These are phyloP conservation scores for Zeus faber DNA, from an alignment of 2,113 vertebrate genomes.

Conservation along the genomic window DNA sequence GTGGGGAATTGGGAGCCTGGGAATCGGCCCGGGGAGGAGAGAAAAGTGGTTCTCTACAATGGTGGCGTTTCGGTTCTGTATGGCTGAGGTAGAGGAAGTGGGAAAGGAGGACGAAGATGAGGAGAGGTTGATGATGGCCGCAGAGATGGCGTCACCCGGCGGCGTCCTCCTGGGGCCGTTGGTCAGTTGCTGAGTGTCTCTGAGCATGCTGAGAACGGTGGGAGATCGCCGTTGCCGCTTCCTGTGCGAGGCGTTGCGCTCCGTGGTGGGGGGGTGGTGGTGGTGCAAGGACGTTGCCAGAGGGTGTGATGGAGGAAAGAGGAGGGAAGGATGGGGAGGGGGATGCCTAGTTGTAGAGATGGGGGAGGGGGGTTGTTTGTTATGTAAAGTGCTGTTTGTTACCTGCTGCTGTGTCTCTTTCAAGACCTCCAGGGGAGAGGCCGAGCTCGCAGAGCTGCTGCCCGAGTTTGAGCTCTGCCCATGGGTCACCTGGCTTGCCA, in stretches of 20 bases:
- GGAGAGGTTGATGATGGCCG: constrained; percentile 64
- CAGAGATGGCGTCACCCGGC: constrained; percentile 41
- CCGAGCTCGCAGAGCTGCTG: constrained; percentile 30
- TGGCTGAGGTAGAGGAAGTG: constrained; percentile 68
- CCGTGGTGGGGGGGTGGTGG: constrained; percentile 51
- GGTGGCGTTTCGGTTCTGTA: constrained; percentile 48
- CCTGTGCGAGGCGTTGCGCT: constrained; percentile 56
- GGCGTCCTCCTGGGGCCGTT: constrained; percentile 48
- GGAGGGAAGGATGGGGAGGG: constrained; percentile 56
- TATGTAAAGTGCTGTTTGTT: constrained; percentile 89
- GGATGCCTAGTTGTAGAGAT: constrained; percentile 53
- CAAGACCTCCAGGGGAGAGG: constrained; percentile 50
- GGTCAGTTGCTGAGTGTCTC: constrained; percentile 52
- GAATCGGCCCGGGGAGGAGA: constrained; percentile 35
- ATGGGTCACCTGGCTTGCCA: constrained; percentile 75
- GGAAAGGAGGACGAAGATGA: constrained; percentile 41
- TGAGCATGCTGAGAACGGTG: constrained; percentile 57
- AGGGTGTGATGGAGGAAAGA: constrained; percentile 61
- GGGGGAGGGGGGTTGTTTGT: constrained; percentile 60
- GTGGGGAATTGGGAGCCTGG: constrained; percentile 42
- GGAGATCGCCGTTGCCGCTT: constrained; percentile 64
- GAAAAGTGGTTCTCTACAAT: constrained; percentile 51
- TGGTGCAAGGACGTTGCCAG: constrained; percentile 59
- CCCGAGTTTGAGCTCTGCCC: constrained; percentile 66
- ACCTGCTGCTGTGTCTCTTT: constrained; percentile 70